These are phyloP conservation scores for Buceros bicornis DNA, from an alignment of 2,797 vertebrate genomes.

Conservation along the genomic window DNA sequence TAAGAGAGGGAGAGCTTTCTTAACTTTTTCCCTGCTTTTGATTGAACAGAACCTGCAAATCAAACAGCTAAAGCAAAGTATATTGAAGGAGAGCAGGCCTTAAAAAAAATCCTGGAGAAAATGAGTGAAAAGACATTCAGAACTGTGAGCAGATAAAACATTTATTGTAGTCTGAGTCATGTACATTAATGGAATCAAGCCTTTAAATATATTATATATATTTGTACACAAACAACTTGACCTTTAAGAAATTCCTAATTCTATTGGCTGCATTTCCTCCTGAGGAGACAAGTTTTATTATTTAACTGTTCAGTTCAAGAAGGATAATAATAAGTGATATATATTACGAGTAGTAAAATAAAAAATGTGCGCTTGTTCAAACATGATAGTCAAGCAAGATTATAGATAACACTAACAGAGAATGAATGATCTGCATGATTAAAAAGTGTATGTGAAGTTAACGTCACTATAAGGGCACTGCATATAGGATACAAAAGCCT, in stretches of 20 bases:
- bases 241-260: not conserved
- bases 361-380: rapidly evolving
- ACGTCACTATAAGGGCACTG: not conserved
- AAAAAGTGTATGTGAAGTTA: not conserved
- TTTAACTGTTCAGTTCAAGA: not conserved
- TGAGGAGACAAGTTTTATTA: not conserved
- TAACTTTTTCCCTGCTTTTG: not conserved
- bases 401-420: not conserved
- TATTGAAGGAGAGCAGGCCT: not conserved
- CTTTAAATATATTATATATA: not conserved
- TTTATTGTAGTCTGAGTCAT: not conserved
- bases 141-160: not conserved
- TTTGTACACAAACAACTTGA: not conserved
- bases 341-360: not conserved
- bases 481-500: not conserved
- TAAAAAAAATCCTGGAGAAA: not conserved
- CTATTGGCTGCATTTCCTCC: not conserved
- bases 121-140: not conserved
- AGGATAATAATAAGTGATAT: not conserved
- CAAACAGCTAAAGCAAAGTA: not conserved
- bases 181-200: not conserved
- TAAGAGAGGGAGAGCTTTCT: not conserved
- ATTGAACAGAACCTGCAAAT: not conserved
- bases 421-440: not conserved
- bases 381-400: not conserved